Percentiles rank a stretch among this genome's conserved stretches.
phyloP scores from a whole-genome alignment of 2,113 vertebrate species.

The Cottus gobio region DNA sequence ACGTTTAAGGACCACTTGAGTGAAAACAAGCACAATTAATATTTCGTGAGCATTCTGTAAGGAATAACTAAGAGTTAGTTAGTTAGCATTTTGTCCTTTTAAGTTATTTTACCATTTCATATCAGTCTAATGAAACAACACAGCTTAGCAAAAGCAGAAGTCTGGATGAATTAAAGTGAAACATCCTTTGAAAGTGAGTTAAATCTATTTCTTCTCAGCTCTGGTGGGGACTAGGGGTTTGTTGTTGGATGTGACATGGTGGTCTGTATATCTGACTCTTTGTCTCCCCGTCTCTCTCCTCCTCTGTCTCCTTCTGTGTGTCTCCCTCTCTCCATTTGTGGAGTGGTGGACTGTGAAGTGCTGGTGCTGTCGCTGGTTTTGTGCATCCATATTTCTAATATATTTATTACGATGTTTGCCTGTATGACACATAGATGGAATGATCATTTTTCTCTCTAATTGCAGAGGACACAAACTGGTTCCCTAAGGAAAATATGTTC shows the following conservation, averaged over 20 bases:
- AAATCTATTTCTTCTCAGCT: conserved; percentile 68
- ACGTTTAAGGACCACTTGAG: not conserved
- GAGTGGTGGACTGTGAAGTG: conserved; percentile 78
- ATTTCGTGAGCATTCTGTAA: not conserved
- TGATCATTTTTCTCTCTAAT: conserved; percentile 53
- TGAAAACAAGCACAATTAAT: conserved; percentile 11
- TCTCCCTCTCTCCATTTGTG: conserved; percentile 82
- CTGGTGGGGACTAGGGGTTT: conserved; percentile 52
- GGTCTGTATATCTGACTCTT: conserved; percentile 77
- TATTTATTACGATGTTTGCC: conserved; percentile 33
- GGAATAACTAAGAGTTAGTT: not conserved
- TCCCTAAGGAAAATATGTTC: conserved; percentile 98
- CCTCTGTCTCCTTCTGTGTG: conserved; percentile 77
- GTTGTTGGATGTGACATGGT: conserved; percentile 79
- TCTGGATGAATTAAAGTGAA: not conserved
- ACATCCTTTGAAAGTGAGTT: not conserved
- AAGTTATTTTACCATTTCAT: not conserved
- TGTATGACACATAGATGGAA: not conserved
- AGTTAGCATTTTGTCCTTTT: no score
- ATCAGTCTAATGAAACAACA: not conserved
- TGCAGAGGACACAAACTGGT: conserved; percentile 96
- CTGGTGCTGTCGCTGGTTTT: conserved; percentile 59
- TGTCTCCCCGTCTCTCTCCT: conserved; percentile 70
- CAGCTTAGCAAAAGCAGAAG: not conserved
- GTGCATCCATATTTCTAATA: conserved; percentile 51